Evolutionary conservation across 2,797 vertebrate species (phyloP).

Genomic region (Odontamblyopus lacepedii): DNA sequence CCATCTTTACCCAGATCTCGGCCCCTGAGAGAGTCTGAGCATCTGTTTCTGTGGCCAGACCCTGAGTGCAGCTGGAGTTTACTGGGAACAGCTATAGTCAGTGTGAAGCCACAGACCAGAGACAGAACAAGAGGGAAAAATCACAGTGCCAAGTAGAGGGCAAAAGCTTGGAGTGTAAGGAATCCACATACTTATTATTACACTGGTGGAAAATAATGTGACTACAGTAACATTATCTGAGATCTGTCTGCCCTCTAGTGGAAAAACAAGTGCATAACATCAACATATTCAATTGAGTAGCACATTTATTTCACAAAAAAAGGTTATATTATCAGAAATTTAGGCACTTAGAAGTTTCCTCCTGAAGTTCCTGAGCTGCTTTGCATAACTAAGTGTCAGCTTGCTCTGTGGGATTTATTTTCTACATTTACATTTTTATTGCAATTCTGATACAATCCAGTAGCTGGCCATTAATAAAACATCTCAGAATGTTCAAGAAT

Average conservation of each 20-base stretch:
- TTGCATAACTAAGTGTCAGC: not conserved
- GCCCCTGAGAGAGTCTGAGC: slow-evolving; percentile 14
- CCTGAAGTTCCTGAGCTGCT: slow-evolving; percentile 1
- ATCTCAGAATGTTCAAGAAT: not conserved
- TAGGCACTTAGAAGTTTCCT: not conserved
- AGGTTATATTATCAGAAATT: not conserved
- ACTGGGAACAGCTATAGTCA: slow-evolving; percentile 6
- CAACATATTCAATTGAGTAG: not conserved
- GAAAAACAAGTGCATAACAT: not conserved
- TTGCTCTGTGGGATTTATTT: slow-evolving; percentile 7
- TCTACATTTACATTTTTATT: slow-evolving; percentile 1
- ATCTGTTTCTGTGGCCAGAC: slow-evolving; percentile 28
- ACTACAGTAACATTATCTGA: not conserved
- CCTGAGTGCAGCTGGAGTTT: slow-evolving; percentile 18
- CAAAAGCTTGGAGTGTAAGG: no score
- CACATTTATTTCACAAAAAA: not conserved
- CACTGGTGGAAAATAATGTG: slow-evolving; percentile 14
- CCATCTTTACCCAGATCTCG: not conserved
- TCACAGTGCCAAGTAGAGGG: not conserved
- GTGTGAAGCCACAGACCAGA: slow-evolving; percentile 26
- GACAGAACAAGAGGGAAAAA: not conserved
- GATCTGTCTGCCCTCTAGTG: slow-evolving; percentile 23
- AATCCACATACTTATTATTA: not conserved
- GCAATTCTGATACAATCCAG: not conserved
- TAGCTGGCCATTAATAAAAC: not conserved